phyloP scores from a whole-genome alignment of 2,797 vertebrate genomes.

The Trachops cirrhosus region DNA sequence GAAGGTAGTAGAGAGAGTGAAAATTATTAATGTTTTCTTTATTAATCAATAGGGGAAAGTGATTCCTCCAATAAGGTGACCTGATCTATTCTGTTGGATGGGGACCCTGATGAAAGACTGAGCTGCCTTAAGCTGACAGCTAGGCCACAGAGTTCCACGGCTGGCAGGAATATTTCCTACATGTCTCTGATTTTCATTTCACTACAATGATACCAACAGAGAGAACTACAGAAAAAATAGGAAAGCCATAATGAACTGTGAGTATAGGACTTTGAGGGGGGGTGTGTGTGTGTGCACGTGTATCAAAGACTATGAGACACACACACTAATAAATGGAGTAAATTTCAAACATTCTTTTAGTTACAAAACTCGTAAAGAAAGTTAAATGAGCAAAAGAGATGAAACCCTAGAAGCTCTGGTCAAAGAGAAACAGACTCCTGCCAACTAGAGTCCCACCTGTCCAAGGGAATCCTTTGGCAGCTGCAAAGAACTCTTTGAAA shows the following conservation, averaged over 20 bases:
- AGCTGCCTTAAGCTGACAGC: neutral
- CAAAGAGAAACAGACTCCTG: neutral
- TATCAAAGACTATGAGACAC: neutral
- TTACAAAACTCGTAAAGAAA: slow-evolving; percentile 7
- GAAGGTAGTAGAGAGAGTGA: neutral
- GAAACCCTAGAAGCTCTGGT: neutral
- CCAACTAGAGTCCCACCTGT: neutral
- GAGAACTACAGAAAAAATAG: neutral
- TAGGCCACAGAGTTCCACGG: neutral
- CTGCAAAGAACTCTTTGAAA: neutral
- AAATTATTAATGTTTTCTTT: neutral
- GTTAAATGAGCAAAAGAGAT: neutral
- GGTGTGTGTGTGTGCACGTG: neutral
- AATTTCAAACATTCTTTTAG: slow-evolving; percentile 34
- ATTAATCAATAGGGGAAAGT: neutral
- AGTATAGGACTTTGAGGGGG: neutral
- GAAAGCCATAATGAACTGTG: neutral
- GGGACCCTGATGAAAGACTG: neutral
- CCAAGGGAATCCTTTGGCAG: neutral
- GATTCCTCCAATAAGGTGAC: slow-evolving; percentile 17
- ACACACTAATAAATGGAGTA: neutral
- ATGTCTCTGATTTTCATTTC: slow-evolving; percentile 1
- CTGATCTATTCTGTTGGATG: neutral
- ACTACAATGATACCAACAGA: neutral
- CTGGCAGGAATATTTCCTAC: neutral